Percentiles rank a stretch among this genome's conserved stretches.
These are phyloP conservation scores for Aphidoletes aphidimyza DNA, from an alignment of 2,888 invertebrate genomes.

Conservation along the genomic window DNA sequence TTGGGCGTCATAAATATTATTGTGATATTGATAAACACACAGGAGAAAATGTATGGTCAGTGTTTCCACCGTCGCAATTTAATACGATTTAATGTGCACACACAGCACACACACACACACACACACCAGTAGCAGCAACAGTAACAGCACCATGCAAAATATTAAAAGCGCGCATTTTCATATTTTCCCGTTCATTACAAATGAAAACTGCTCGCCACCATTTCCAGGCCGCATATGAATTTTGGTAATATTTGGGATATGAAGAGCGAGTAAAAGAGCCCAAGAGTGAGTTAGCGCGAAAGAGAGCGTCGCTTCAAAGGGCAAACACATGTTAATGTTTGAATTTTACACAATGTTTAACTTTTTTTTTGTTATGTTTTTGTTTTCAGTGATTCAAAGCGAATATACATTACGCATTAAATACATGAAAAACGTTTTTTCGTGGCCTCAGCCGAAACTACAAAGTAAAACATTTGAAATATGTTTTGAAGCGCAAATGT, in stretches of 20 bases:
- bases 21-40: constrained; percentile 8
- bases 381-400: not conserved
- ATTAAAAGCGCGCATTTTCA: not conserved
- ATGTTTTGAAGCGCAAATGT: not conserved
- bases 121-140: too few relatives aligned
- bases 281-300: too few relatives aligned
- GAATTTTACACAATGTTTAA: constrained; percentile 28
- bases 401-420: not conserved
- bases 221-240: not conserved
- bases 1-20: constrained; percentile 36
- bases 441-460: not conserved
- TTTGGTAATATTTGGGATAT: not conserved
- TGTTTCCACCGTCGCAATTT: constrained; percentile 18
- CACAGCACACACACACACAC: not conserved
- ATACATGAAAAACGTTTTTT: constrained; percentile 2
- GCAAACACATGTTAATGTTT: constrained; percentile 12
- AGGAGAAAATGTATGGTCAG: not conserved
- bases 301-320: constrained; percentile 1
- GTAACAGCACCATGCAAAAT: not conserved
- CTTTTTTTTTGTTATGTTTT: constrained; percentile 7
- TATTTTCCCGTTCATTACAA: constrained; percentile 14
- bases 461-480: not conserved
- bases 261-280: too few relatives aligned
- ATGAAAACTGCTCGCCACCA: not conserved
- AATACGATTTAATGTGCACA: not conserved